These are phyloP conservation scores for Rhagonycha fulva DNA, from an alignment of 2,888 invertebrate genomes.

Conservation along the genomic window DNA sequence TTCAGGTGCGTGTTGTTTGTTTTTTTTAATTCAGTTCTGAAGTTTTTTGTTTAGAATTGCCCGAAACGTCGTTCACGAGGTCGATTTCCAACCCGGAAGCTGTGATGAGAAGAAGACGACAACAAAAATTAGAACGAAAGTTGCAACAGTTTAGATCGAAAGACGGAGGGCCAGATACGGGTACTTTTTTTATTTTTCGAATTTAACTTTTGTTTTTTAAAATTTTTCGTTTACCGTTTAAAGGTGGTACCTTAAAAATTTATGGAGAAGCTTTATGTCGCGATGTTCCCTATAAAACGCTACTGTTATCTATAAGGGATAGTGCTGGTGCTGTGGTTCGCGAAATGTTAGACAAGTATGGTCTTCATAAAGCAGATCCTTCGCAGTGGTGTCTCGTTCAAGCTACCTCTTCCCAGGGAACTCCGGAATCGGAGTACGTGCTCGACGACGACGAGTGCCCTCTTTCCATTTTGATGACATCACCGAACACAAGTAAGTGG, in stretches of 20 bases:
- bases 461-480: constrained; percentile 89
- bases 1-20: constrained; percentile 63
- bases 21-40: background rate
- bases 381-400: constrained; percentile 93
- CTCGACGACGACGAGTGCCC: constrained; percentile 98
- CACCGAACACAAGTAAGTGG: constrained; percentile 83
- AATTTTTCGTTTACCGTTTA: constrained; percentile 7
- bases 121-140: constrained; percentile 95
- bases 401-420: constrained; percentile 64
- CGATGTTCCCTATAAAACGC: constrained; percentile 97
- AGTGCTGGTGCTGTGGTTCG: constrained; percentile 89
- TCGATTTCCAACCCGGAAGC: constrained; percentile 99
- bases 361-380: constrained; percentile 87
- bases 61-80: constrained; percentile 97
- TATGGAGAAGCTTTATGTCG: constrained; percentile 96
- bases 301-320: constrained; percentile 91
- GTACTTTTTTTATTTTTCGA: constrained; percentile 45
- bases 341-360: constrained; percentile 97
- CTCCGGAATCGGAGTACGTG: constrained; percentile 84
- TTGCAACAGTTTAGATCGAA: constrained; percentile 93
- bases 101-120: constrained; percentile 95
- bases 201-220: constrained; percentile 2
- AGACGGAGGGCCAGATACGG: constrained; percentile 93
- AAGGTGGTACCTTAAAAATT: constrained; percentile 87
- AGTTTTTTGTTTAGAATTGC: constrained; percentile 71